A percentile compares a stretch with the other conserved stretches of the same genome.
These are phyloP conservation scores for Thymelicus sylvestris DNA, from an alignment of 2,888 invertebrate genomes.

Conservation along the genomic window DNA sequence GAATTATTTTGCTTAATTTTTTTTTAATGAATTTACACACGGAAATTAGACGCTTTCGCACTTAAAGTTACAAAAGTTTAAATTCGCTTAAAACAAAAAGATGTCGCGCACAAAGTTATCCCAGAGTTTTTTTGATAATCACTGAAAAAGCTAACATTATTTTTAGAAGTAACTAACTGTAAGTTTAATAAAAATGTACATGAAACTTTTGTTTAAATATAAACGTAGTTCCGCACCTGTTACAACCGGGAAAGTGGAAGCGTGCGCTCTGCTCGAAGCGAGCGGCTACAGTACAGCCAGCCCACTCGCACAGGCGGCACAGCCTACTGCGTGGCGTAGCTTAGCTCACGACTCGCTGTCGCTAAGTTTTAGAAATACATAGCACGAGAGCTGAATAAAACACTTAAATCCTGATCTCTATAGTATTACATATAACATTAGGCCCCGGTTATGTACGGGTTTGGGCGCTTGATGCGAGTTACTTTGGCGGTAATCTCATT, in stretches of 20 bases:
- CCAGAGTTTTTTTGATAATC: background rate
- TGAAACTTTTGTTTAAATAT: conserved; percentile 2
- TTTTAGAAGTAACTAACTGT: background rate
- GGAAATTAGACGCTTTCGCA: background rate
- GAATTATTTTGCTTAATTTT: background rate
- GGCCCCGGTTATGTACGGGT: no score
- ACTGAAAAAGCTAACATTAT: background rate
- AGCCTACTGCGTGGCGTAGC: conserved; percentile 11
- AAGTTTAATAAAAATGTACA: background rate
- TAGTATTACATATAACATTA: no score
- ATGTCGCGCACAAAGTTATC: background rate
- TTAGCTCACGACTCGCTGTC: conserved; percentile 48
- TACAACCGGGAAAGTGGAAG: conserved; percentile 48
- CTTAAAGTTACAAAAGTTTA: background rate
- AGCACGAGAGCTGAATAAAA: conserved; percentile 42
- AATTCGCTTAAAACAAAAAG: background rate
- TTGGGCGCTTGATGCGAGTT: no score
- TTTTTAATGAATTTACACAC: background rate
- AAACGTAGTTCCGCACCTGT: conserved; percentile 52
- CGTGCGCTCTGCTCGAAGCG: conserved; percentile 72
- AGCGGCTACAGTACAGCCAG: conserved; percentile 50
- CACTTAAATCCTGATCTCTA: background rate
- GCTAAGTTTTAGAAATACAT: conserved; percentile 63
- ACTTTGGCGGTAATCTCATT: no score
- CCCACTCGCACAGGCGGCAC: conserved; percentile 54